phyloP scores from a whole-genome alignment of 2,797 vertebrate species.

The Chelmon rostratus region DNA sequence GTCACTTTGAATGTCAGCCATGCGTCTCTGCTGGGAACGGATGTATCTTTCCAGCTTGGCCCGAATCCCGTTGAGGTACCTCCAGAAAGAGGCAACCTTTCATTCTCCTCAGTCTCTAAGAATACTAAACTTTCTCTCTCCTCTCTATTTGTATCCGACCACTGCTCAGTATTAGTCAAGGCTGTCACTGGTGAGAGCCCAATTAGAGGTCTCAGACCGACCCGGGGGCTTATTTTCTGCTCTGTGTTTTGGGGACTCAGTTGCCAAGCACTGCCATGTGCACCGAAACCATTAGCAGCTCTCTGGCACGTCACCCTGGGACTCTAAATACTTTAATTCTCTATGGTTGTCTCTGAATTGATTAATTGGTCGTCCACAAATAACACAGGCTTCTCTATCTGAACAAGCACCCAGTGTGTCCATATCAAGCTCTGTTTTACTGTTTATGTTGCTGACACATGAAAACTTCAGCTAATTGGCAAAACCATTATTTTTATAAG shows the following conservation, averaged over 20 bases:
- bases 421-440: slow-evolving; percentile 39
- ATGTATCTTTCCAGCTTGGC: slow-evolving; percentile 62
- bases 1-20: slow-evolving; percentile 60
- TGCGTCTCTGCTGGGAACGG: slow-evolving; percentile 59
- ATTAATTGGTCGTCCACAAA: slow-evolving; percentile 79
- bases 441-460: slow-evolving; percentile 41
- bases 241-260: slow-evolving; percentile 71
- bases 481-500: slow-evolving; percentile 1
- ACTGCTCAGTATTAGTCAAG: slow-evolving; percentile 57
- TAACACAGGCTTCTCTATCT: slow-evolving; percentile 63
- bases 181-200: slow-evolving; percentile 74
- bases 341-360: slow-evolving; percentile 77
- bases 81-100: slow-evolving; percentile 65
- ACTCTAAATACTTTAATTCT: slow-evolving; percentile 74
- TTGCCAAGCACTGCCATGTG: slow-evolving; percentile 82
- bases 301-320: slow-evolving; percentile 76
- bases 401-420: slow-evolving; percentile 34
- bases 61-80: slow-evolving; percentile 47
- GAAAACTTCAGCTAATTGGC: slow-evolving; percentile 62
- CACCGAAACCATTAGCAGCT: slow-evolving; percentile 77
- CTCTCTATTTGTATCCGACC: slow-evolving; percentile 67
- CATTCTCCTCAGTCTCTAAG: slow-evolving; percentile 55
- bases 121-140: slow-evolving; percentile 74
- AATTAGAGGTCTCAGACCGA: slow-evolving; percentile 77
- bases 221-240: slow-evolving; percentile 70